Evolutionary conservation across 2,888 invertebrate genomes (phyloP), one percentile per base, ranked within the genome.

Genomic region (Zygothrica quintamaculata): DNA sequence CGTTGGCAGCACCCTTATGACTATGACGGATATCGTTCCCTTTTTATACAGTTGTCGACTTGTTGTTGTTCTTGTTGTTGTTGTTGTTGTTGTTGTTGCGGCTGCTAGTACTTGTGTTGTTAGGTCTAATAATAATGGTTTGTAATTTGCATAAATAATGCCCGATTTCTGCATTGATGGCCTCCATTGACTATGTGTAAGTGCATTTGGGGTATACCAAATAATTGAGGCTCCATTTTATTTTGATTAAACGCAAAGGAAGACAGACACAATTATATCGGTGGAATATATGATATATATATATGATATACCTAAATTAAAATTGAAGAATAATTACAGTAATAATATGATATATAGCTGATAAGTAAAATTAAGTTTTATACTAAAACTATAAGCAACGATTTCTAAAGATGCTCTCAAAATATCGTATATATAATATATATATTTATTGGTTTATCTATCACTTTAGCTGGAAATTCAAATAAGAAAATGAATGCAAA

Each of bases 81-180:
- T 37, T 57, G 48, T 33, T 56, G 43, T 37, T 59, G 39, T 34
- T 52, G 37, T 46, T 11, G 22, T 40, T 46, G 7, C 25, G 34
- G 57, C 15, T 55, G 22, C 9, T 46, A 22, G 55, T 44, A 22
- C 40, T 65, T 52, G 44, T 68, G 73, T 57, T 77, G 65, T 65
- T 64, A 84, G 70, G 70, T 84, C 74, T 79, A 85, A 81, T 81
- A 81, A 81, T 84, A 81, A 86, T 81, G 80, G 80, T 33, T 58
- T 84, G 80, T 77, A 86, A 81, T 81, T 84, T 81, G 87, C 80
- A 81, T 81, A 81, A 84, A 84, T 81, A 81, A 86, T 81, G 77
- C 59, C 53, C 69, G 74, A 84, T 86, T 84, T 67, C 69, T 77
- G 68, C 82, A 74, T 65, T 56, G 70, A 69, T 62, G 74, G 42